A percentile compares a stretch with the other conserved stretches of the same genome.
phyloP scores from a whole-genome alignment of 37 sponge, comb jelly and placozoan species.

The Halichondria panicea region DNA sequence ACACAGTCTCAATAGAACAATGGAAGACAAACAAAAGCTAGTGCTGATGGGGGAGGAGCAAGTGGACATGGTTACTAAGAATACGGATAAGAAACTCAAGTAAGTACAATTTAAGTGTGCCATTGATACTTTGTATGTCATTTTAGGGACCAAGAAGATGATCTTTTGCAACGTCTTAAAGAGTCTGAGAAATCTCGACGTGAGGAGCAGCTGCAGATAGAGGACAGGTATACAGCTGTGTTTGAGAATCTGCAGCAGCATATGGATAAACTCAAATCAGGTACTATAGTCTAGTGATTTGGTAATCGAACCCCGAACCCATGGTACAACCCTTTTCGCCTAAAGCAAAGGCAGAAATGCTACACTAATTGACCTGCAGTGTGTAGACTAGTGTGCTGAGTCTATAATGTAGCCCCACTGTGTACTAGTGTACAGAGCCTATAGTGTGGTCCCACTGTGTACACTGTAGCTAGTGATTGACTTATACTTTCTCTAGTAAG shows the following conservation, averaged over 20 bases:
- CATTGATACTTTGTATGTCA: not conserved
- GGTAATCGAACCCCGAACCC: no score
- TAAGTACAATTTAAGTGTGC: not conserved
- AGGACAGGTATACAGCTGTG: conserved; percentile 15
- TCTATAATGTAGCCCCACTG: no score
- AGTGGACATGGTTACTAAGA: conserved; percentile 7
- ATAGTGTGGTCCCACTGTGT: not conserved
- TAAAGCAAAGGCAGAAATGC: no score
- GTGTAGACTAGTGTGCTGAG: no score
- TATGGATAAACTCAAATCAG: conserved; percentile 8
- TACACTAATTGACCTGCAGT: no score
- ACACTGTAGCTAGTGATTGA: no score
- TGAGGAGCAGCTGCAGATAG: conserved; percentile 18
- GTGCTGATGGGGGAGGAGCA: conserved; percentile 51
- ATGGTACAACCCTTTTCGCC: no score
- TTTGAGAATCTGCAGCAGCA: conserved; percentile 10
- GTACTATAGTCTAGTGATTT: not conserved
- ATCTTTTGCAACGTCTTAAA: not conserved
- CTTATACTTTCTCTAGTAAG: no score
- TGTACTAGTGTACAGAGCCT: not conserved
- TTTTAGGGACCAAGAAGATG: conserved; percentile 14
- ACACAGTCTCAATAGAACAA: conserved; percentile 12
- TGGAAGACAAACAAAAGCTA: conserved; percentile 50
- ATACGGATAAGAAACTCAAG: conserved; percentile 33
- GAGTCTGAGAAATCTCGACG: conserved; percentile 20